Conservation (phyloP, 2,797 vertebrate genomes). For the Mastacembelus armatus region DNA sequence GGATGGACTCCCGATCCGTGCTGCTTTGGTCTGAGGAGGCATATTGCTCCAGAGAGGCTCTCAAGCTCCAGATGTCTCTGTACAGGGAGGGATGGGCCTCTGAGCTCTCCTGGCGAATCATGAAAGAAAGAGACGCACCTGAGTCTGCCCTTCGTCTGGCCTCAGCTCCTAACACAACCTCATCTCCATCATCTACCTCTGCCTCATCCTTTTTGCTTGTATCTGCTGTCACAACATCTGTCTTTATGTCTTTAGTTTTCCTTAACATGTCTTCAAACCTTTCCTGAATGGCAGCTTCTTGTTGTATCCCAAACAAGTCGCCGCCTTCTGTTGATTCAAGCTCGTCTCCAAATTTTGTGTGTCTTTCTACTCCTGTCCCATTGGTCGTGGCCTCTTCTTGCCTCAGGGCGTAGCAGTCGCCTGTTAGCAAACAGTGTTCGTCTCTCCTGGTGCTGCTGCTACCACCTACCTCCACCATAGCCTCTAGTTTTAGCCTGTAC, state of each 20-base stretch:
- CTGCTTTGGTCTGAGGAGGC: slow-evolving; percentile 94
- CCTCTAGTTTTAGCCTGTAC: slow-evolving; percentile 86
- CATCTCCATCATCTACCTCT: slow-evolving; percentile 65
- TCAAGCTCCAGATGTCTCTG: slow-evolving; percentile 95
- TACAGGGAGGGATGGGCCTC: slow-evolving; percentile 86
- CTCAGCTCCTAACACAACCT: slow-evolving; percentile 53
- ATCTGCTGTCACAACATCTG: slow-evolving; percentile 3
- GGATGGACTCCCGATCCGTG: slow-evolving; percentile 92
- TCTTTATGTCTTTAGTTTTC: slow-evolving; percentile 20
- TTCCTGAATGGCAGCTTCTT: slow-evolving; percentile 31
- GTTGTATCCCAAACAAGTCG: slow-evolving; percentile 51
- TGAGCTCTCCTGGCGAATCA: slow-evolving; percentile 72
- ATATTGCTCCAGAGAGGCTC: slow-evolving; percentile 93
- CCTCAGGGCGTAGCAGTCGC: slow-evolving; percentile 24
- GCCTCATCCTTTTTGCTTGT: slow-evolving; percentile 39
- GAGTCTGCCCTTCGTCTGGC: slow-evolving; percentile 63
- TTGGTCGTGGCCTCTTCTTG: slow-evolving; percentile 40
- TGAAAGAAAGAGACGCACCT: slow-evolving; percentile 61
- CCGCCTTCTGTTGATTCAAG: slow-evolving; percentile 47
- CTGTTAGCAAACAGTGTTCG: slow-evolving; percentile 23
- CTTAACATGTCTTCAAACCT: slow-evolving; percentile 35
- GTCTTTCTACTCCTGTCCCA: slow-evolving; percentile 33
- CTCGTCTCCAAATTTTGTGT: slow-evolving; percentile 2
- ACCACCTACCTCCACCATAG: slow-evolving; percentile 72
- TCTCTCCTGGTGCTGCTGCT: slow-evolving; percentile 48